Conservation (phyloP, 2,113 vertebrate species). For the Sigmodon hispidus region DNA sequence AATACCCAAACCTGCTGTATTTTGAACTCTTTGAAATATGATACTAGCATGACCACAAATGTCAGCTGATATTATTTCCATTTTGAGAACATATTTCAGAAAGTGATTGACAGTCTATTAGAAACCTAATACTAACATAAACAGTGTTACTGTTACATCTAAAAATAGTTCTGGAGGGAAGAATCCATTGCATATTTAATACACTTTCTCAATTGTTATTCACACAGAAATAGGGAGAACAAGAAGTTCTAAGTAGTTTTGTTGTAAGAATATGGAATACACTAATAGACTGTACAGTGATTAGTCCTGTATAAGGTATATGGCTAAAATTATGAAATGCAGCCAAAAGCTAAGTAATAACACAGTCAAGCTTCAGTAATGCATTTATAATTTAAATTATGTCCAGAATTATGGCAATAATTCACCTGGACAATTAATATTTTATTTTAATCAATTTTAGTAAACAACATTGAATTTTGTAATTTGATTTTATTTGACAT, state of each 20-base stretch:
- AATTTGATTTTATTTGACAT: constrained; percentile 41
- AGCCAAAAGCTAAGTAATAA: constrained; percentile 10
- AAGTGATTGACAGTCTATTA: neutral
- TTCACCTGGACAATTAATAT: neutral
- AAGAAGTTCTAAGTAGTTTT: neutral
- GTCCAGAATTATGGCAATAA: neutral
- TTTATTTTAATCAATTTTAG: constrained; percentile 31
- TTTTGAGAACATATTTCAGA: constrained; percentile 50
- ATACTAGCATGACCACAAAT: constrained; percentile 1
- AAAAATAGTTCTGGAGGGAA: neutral
- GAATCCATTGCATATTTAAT: neutral
- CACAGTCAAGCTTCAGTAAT: neutral
- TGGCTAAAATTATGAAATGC: neutral
- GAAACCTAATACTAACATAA: neutral
- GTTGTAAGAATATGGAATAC: neutral
- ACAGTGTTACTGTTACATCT: neutral
- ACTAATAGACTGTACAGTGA: neutral
- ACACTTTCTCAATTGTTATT: neutral
- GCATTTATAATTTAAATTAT: constrained; percentile 44
- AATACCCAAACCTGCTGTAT: neutral
- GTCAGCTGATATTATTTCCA: neutral
- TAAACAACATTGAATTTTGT: constrained; percentile 53
- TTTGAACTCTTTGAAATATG: constrained; percentile 27
- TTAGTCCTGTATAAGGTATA: neutral
- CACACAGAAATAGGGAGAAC: neutral